phyloP scores from a whole-genome alignment of 2,113 vertebrate species.

The Marcusenius ussheri region DNA sequence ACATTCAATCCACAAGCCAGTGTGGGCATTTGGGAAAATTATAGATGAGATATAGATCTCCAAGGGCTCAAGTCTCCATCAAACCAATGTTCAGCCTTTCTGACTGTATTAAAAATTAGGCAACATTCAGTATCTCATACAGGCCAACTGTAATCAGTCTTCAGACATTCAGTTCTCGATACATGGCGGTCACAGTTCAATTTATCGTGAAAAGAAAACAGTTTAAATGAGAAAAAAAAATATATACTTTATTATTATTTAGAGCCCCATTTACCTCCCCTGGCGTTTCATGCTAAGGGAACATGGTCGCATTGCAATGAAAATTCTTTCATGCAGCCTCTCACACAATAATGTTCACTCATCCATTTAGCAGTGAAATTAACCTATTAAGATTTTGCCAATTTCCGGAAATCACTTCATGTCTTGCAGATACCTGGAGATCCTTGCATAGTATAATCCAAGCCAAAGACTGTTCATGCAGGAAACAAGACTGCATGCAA shows the following conservation, averaged over 20 bases:
- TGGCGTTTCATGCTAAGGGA: neutral
- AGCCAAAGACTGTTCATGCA: neutral
- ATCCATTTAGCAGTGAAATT: constrained; percentile 5
- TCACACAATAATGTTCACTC: neutral
- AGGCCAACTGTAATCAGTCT: neutral
- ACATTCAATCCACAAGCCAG: neutral
- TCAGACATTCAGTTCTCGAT: neutral
- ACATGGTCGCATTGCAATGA: neutral
- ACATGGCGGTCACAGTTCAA: neutral
- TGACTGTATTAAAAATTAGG: neutral
- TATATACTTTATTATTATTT: neutral
- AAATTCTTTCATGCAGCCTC: neutral
- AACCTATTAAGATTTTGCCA: neutral
- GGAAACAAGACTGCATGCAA: neutral
- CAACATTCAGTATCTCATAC: neutral
- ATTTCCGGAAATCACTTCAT: neutral
- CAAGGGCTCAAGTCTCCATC: neutral
- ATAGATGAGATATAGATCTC: neutral
- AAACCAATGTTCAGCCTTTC: neutral
- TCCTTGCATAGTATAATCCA: neutral
- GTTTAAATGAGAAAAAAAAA: neutral
- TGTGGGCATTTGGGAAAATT: neutral
- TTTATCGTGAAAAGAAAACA: neutral
- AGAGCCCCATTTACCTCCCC: neutral
- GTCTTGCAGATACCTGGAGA: neutral